Conservation (phyloP, 1,140 invertebrate genomes). For the Phenacoccus solenopsis region DNA sequence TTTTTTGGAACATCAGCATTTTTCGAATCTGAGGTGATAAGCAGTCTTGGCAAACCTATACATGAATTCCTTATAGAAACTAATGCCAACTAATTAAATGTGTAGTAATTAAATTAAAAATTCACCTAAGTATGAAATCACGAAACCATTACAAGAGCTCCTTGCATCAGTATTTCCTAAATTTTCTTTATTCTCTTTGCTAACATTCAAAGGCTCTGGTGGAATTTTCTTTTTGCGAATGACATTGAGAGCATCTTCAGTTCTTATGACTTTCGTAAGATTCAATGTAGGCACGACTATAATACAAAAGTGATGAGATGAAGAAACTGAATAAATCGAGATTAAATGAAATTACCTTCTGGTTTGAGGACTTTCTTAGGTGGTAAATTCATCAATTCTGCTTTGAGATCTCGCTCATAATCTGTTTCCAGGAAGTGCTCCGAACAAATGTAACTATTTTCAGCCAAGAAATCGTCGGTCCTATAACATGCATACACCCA, state of each 20-base stretch:
- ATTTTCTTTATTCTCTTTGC: constrained; percentile 3
- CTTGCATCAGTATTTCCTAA: background rate
- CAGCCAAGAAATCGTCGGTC: background rate
- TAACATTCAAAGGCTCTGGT: background rate
- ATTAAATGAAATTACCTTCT: background rate
- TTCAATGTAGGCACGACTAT: background rate
- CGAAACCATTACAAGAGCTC: background rate
- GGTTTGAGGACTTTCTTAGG: background rate
- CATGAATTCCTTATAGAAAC: background rate
- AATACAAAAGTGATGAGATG: background rate
- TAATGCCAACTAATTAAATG: background rate
- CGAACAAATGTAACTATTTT: background rate
- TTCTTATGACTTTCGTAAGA: background rate
- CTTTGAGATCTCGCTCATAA: background rate
- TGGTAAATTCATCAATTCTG: background rate
- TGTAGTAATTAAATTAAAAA: background rate
- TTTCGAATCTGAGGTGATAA: background rate
- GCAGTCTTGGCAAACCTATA: background rate
- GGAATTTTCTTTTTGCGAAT: background rate
- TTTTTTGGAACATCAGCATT: background rate
- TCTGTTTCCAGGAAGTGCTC: background rate
- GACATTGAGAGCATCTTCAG: background rate
- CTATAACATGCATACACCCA: background rate
- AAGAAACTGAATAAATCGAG: background rate
- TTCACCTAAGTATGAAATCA: background rate